Evolutionary conservation across 1,140 invertebrate genomes (phyloP).

Genomic region (Agrilus planipennis): DNA sequence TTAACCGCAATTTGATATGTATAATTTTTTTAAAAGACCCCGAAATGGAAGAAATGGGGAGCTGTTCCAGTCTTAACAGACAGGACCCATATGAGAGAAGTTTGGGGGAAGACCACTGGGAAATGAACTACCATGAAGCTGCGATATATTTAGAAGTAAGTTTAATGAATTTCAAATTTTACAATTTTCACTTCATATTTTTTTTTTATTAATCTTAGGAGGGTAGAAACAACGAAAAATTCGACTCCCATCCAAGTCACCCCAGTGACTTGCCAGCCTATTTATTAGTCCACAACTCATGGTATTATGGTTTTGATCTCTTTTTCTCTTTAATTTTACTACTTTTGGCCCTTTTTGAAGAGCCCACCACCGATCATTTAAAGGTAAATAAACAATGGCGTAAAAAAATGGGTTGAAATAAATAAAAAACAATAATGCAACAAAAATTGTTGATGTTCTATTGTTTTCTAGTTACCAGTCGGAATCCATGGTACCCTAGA

Average conservation of each 20-base stretch:
- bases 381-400: conserved; percentile 9
- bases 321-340: conserved; percentile 66
- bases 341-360: conserved; percentile 68
- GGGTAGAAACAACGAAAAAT: conserved; percentile 88
- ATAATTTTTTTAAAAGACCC: conserved; percentile 13
- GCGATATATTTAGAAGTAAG: conserved; percentile 70
- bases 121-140: conserved; percentile 84
- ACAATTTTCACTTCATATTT: conserved; percentile 1
- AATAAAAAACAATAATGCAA: no score
- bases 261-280: conserved; percentile 77
- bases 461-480: conserved; percentile 46
- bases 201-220: conserved; percentile 49
- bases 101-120: conserved; percentile 48
- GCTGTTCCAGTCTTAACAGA: conserved; percentile 30
- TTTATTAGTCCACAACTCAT: conserved; percentile 74
- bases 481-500: conserved; percentile 78
- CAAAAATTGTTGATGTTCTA: conserved; percentile 5
- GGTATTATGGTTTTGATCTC: conserved; percentile 78
- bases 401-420: no score
- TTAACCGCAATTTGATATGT: neutral
- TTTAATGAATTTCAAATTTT: neutral
- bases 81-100: conserved; percentile 17
- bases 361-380: conserved; percentile 56
- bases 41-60: conserved; percentile 32
- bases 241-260: conserved; percentile 75